These are phyloP conservation scores for Fregetta grallaria DNA, from an alignment of 2,113 vertebrate species.

Conservation along the genomic window DNA sequence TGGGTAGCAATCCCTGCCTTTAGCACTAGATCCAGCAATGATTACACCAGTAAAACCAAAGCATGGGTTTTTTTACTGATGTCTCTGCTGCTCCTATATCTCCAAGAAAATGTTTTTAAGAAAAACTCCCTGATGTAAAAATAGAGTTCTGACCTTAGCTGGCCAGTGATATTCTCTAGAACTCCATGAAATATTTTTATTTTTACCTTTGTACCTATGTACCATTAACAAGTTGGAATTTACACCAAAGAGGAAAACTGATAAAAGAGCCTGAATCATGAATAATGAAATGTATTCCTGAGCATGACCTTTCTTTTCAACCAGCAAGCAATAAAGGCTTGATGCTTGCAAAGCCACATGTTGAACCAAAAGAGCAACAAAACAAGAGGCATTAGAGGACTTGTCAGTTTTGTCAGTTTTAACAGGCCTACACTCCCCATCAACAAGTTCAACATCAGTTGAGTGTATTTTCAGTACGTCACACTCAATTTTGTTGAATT, in stretches of 20 bases:
- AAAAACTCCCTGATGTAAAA: not conserved
- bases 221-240: not conserved
- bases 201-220: not conserved
- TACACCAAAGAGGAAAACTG: not conserved
- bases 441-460: not conserved
- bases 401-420: not conserved
- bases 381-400: not conserved
- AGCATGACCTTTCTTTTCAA: not conserved
- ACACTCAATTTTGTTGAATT: not conserved
- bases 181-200: not conserved
- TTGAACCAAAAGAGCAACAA: not conserved
- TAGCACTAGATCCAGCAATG: not conserved
- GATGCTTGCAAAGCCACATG: not conserved
- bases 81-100: not conserved
- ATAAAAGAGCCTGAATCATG: not conserved
- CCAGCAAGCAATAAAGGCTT: not conserved
- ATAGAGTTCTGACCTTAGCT: not conserved
- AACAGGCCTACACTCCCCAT: not conserved
- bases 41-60: not conserved
- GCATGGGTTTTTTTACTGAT: not conserved
- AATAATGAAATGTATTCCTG: not conserved
- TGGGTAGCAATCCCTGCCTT: not conserved
- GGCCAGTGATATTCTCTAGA: not conserved
- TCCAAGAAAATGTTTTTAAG: not conserved
- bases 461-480: conserved; percentile 3